Conservation (phyloP, 2,797 vertebrate species). For the Octomys mimax region DNA sequence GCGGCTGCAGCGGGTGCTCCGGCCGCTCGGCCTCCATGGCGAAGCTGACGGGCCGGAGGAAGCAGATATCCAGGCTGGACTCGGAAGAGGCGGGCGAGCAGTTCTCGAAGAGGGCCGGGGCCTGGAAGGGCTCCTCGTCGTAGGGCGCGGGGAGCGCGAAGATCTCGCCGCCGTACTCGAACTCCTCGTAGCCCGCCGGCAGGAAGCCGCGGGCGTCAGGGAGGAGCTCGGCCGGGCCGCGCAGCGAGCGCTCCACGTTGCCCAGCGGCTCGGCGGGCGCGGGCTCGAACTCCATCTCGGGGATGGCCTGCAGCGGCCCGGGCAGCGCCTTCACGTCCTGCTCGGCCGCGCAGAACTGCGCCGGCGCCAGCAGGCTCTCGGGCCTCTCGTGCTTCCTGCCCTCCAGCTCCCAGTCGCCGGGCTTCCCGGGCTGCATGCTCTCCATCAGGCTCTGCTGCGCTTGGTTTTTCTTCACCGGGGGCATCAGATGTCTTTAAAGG, state of each 20-base stretch:
- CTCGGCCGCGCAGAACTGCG: constrained; percentile 91
- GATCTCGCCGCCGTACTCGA: constrained; percentile 90
- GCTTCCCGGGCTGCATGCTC: constrained; percentile 92
- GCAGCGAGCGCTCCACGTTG: constrained; percentile 89
- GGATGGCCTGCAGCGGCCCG: constrained; percentile 93
- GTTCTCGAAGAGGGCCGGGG: constrained; percentile 92
- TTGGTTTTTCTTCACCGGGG: constrained; percentile 92
- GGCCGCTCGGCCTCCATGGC: constrained; percentile 91
- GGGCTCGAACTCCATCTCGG: constrained; percentile 92
- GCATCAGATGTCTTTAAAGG: constrained; percentile 92
- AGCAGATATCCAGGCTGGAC: constrained; percentile 97
- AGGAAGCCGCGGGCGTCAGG: constrained; percentile 89
- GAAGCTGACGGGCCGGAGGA: constrained; percentile 93
- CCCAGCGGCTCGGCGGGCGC: constrained; percentile 85
- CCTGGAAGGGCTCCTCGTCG: constrained; percentile 91
- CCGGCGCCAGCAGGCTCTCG: constrained; percentile 88
- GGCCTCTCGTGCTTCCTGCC: constrained; percentile 90
- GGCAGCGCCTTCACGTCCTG: constrained; percentile 91
- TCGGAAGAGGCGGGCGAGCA: constrained; percentile 96
- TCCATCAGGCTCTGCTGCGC: constrained; percentile 91
- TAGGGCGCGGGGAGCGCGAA: constrained; percentile 94
- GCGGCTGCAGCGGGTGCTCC: constrained; percentile 88
- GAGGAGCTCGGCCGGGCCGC: constrained; percentile 91
- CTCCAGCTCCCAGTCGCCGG: constrained; percentile 93
- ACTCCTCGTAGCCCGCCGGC: constrained; percentile 89